Percentiles rank a stretch among this genome's conserved stretches.
phyloP scores from a whole-genome alignment of 2,113 vertebrate species.

The Sander vitreus region DNA sequence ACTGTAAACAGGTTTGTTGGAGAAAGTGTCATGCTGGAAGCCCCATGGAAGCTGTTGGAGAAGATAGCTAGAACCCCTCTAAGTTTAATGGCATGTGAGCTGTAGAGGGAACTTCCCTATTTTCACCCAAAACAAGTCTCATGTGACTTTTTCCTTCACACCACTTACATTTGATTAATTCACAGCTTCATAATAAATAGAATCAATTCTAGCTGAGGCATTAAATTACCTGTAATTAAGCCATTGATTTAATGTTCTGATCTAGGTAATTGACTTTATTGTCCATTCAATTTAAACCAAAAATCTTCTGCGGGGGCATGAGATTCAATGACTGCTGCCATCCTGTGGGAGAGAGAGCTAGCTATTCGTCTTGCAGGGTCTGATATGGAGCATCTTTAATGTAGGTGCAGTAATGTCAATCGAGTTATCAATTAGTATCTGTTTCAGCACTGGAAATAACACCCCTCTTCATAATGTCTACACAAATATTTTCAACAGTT shows the following conservation, averaged over 20 bases:
- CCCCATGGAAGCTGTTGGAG: neutral
- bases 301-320: constrained; percentile 36
- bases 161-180: constrained; percentile 77
- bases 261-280: constrained; percentile 81
- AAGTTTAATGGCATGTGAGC: constrained; percentile 17
- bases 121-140: constrained; percentile 61
- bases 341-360: constrained; percentile 14
- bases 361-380: constrained; percentile 56
- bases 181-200: constrained; percentile 77
- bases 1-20: neutral
- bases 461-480: constrained; percentile 11
- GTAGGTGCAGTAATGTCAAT: constrained; percentile 36
- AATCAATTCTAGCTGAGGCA: constrained; percentile 79
- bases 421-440: constrained; percentile 29
- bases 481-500: constrained; percentile 15
- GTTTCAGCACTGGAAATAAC: constrained; percentile 32
- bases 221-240: constrained; percentile 79
- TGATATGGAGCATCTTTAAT: constrained; percentile 58
- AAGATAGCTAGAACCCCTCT: neutral
- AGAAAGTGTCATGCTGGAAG: neutral
- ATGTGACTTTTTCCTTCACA: constrained; percentile 46
- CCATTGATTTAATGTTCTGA: constrained; percentile 78
- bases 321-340: constrained; percentile 47
- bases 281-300: constrained; percentile 73
- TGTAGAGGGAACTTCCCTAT: constrained; percentile 9